Percentiles rank a stretch among this genome's conserved stretches.
Conservation (phyloP, 2,888 invertebrate genomes). For the Leptura quadrifasciata region DNA sequence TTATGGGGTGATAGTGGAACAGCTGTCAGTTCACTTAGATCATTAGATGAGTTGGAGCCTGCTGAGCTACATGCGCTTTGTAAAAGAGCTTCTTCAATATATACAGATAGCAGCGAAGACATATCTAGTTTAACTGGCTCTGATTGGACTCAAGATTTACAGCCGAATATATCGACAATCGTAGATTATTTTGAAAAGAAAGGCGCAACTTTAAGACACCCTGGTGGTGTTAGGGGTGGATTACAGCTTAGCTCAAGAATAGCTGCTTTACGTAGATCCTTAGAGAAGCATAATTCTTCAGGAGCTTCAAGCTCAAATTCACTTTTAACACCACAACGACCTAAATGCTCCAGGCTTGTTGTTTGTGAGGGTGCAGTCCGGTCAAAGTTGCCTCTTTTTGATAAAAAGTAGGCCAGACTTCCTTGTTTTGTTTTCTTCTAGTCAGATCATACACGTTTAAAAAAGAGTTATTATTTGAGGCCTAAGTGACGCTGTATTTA, state of each 20-base stretch:
- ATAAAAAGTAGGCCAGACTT: conserved; percentile 77
- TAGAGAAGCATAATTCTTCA: conserved; percentile 65
- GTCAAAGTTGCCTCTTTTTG: conserved; percentile 90
- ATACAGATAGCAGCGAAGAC: conserved; percentile 92
- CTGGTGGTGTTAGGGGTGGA: conserved; percentile 71
- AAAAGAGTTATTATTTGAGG: conserved; percentile 50
- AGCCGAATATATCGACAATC: conserved; percentile 84
- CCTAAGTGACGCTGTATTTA: conserved; percentile 55
- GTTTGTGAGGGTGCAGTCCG: conserved; percentile 91
- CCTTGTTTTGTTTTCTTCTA: conserved; percentile 59
- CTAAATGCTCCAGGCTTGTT: conserved; percentile 80
- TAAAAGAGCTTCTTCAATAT: conserved; percentile 86
- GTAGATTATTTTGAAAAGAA: conserved; percentile 93
- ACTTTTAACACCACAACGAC: conserved; percentile 67
- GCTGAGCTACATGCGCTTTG: conserved; percentile 77
- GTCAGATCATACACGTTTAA: conserved; percentile 61
- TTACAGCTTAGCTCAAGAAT: conserved; percentile 70
- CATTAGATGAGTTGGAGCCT: conserved; percentile 78
- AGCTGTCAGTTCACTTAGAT: conserved; percentile 77
- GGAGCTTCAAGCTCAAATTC: conserved; percentile 51
- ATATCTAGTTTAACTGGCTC: conserved; percentile 88
- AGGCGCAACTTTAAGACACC: conserved; percentile 77
- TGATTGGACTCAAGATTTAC: conserved; percentile 82
- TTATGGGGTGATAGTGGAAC: conserved; percentile 77
- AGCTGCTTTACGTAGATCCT: conserved; percentile 68